phyloP scores from a whole-genome alignment of 2,113 vertebrate species.

The Amphiprion ocellaris region DNA sequence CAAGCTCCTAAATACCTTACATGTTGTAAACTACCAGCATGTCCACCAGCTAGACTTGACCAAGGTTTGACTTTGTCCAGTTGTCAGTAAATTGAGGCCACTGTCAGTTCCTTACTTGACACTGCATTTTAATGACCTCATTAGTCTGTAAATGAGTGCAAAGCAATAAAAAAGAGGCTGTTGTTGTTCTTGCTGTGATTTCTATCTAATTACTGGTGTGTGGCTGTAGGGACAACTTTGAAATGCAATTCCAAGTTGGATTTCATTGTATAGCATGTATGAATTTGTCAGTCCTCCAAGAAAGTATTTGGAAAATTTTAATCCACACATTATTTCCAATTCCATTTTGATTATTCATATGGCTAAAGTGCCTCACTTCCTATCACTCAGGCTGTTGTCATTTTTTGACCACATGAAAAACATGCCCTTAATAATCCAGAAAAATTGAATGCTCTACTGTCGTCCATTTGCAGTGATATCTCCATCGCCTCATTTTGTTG shows the following conservation, averaged over 20 bases:
- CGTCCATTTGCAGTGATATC: neutral
- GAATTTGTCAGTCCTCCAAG: neutral
- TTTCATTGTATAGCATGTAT: neutral
- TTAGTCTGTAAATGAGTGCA: conserved; percentile 1
- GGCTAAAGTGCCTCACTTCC: neutral
- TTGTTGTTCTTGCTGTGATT: conserved; percentile 6
- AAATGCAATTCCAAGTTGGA: neutral
- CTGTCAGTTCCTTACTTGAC: neutral
- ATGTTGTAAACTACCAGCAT: neutral
- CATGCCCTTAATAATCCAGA: neutral
- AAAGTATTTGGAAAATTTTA: neutral
- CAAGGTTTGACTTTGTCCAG: neutral
- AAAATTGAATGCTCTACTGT: neutral
- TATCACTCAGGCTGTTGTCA: neutral
- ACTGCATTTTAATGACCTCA: neutral
- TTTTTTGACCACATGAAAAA: neutral
- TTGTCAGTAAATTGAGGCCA: neutral
- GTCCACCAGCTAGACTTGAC: conserved; percentile 13
- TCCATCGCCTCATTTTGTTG: neutral
- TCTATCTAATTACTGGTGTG: neutral
- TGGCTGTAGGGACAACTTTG: neutral
- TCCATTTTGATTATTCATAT: neutral
- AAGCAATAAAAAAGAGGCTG: neutral
- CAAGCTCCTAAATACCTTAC: neutral
- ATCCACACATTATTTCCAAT: neutral